These are phyloP conservation scores for Ophraella communa DNA, from an alignment of 2,888 invertebrate species.

Conservation along the genomic window DNA sequence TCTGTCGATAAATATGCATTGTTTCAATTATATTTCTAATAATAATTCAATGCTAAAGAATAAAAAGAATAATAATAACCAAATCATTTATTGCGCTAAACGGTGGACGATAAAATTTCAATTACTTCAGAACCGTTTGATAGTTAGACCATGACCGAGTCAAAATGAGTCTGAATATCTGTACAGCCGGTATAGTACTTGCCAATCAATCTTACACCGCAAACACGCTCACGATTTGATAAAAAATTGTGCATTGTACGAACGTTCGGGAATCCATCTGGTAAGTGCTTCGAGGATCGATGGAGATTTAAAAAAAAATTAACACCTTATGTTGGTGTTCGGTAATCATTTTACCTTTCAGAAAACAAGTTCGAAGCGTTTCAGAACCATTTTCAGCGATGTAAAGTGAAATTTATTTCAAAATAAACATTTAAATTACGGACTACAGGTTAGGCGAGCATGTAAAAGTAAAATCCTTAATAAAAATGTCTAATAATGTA, in stretches of 20 bases:
- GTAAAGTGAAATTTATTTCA: background rate
- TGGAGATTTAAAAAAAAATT: background rate
- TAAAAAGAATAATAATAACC: no score
- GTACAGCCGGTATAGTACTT: background rate
- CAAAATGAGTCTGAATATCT: background rate
- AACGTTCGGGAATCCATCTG: background rate
- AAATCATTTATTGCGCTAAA: no score
- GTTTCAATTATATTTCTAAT: no score
- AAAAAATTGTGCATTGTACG: no score
- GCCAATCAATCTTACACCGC: background rate
- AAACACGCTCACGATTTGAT: background rate
- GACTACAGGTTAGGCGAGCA: no score
- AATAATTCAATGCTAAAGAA: no score
- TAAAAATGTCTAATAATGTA: no score
- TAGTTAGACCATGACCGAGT: no score
- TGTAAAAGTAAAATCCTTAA: no score
- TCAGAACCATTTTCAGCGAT: background rate
- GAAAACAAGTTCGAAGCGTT: conserved; percentile 1
- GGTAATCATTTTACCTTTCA: conserved; percentile 3
- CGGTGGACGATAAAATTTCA: no score
- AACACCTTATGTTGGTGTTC: background rate
- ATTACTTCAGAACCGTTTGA: no score
- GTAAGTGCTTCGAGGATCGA: background rate
- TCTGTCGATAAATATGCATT: no score
- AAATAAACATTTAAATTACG: background rate